A percentile compares a stretch with the other conserved stretches of the same genome.
phyloP scores from a whole-genome alignment of 2,888 invertebrate species.

The Pollenia labialis region DNA sequence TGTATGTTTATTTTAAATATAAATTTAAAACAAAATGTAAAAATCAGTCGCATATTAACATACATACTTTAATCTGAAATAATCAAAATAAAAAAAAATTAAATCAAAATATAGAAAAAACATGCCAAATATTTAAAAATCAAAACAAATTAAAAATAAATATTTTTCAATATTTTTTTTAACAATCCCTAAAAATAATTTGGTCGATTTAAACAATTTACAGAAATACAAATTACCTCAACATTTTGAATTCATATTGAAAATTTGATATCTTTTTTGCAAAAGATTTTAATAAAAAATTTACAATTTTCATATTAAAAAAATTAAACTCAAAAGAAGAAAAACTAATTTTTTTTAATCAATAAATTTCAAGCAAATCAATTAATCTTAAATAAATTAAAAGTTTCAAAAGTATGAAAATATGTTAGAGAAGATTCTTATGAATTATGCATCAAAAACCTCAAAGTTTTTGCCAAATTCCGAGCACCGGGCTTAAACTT shows the following conservation, averaged over 20 bases:
- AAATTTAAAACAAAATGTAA: not conserved
- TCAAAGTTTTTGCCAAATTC: slow-evolving; percentile 12
- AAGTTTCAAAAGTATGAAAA: slow-evolving; percentile 3
- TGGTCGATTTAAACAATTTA: not conserved
- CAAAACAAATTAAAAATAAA: not conserved
- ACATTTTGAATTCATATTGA: not conserved
- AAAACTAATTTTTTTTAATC: not conserved
- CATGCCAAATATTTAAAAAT: not conserved
- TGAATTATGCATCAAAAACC: slow-evolving; percentile 62
- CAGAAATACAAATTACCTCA: not conserved
- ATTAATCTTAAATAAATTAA: not conserved
- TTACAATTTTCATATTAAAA: not conserved
- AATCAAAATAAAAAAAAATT: not conserved
- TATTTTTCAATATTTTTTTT: not conserved
- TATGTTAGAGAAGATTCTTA: not conserved
- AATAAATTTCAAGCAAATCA: not conserved
- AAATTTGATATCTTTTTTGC: not conserved
- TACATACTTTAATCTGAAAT: not conserved
- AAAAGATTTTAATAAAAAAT: not conserved
- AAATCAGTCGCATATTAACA: not conserved
- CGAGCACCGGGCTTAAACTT: not conserved
- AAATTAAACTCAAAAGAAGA: not conserved
- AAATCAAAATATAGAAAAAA: not conserved
- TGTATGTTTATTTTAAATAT: not conserved
- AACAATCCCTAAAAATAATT: slow-evolving; percentile 20